Conservation (phyloP, 1,140 invertebrate genomes). For the Ridgeia piscesae region DNA sequence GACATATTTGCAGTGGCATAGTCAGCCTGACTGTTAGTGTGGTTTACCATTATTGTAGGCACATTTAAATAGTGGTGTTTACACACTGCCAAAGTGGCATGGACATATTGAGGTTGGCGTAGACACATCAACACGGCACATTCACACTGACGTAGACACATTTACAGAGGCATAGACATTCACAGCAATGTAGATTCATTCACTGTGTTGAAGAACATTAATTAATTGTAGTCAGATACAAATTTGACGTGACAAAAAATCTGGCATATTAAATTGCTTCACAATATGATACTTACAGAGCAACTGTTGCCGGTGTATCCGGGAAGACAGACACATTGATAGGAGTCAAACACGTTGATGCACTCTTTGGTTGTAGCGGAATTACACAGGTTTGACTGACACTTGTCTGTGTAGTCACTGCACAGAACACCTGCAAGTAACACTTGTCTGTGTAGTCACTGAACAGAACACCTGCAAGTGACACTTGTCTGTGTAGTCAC, state of each 20-base stretch:
- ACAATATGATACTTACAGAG: background rate
- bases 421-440: background rate
- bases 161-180: background rate
- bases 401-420: background rate
- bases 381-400: background rate
- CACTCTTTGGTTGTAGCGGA: background rate
- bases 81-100: too few relatives aligned
- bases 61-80: too few relatives aligned
- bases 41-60: too few relatives aligned
- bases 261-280: background rate
- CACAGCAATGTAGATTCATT: too few relatives aligned
- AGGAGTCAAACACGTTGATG: background rate
- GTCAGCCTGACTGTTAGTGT: too few relatives aligned
- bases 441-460: too few relatives aligned
- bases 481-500: too few relatives aligned
- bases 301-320: background rate
- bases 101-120: too few relatives aligned
- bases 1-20: too few relatives aligned
- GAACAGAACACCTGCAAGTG: too few relatives aligned
- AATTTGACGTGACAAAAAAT: background rate
- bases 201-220: too few relatives aligned
- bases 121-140: too few relatives aligned
- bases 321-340: background rate
- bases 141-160: background rate
- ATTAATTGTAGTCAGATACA: background rate